phyloP scores from a whole-genome alignment of 1,140 invertebrate species.

The Colletes latitarsis region DNA sequence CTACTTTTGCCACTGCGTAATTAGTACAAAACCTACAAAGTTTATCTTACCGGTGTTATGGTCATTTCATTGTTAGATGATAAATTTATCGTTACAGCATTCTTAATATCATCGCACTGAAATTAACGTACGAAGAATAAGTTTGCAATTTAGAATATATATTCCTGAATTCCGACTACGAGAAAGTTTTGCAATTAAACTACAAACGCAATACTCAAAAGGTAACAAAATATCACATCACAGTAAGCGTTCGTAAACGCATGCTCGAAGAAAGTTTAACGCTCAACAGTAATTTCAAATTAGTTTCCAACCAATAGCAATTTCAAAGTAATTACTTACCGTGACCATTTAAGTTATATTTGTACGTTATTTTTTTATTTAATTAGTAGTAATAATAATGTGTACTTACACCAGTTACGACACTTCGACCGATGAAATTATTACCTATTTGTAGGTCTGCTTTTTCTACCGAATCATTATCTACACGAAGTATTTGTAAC shows the following conservation, averaged over 20 bases:
- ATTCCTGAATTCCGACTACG: background rate
- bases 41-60: slow-evolving; percentile 63
- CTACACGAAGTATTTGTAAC: slow-evolving; percentile 63
- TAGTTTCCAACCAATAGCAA: too few species aligned
- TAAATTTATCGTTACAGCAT: slow-evolving; percentile 61
- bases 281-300: background rate
- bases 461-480: slow-evolving; percentile 61
- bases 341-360: background rate
- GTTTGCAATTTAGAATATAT: background rate
- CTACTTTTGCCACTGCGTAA: background rate
- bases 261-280: background rate
- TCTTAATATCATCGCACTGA: slow-evolving; percentile 51
- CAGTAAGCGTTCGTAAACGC: background rate
- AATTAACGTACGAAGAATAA: slow-evolving; percentile 18
- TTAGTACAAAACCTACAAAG: background rate
- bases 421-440: slow-evolving; percentile 58
- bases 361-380: background rate
- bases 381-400: background rate
- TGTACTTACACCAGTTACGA: slow-evolving; percentile 55
- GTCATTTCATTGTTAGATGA: slow-evolving; percentile 59
- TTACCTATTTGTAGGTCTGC: slow-evolving; percentile 60
- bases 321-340: background rate
- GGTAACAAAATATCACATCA: background rate
- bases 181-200: background rate
- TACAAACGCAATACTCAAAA: background rate